Percentiles rank a stretch among this genome's conserved stretches.
Evolutionary conservation across 2,888 invertebrate species (phyloP).

Genomic region (Agrochola macilenta): DNA sequence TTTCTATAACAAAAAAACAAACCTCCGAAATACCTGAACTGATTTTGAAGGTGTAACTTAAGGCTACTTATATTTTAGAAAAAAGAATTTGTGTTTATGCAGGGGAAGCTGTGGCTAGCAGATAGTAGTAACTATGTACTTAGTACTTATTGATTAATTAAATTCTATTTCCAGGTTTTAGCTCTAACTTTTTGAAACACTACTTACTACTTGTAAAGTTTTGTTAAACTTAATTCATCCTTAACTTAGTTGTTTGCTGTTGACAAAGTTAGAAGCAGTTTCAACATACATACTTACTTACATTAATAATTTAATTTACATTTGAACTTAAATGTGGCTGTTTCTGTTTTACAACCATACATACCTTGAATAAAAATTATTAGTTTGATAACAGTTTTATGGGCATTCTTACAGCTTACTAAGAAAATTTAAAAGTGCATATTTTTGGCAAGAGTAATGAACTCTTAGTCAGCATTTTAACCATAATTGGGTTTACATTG

Average conservation of each 20-base stretch:
- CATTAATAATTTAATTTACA: not conserved
- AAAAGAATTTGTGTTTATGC: no score
- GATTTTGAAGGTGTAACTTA: no score
- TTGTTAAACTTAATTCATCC: not conserved
- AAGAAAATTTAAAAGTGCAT: not conserved
- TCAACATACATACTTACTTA: not conserved
- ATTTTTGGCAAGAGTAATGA: constrained; percentile 41
- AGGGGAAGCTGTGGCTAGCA: no score
- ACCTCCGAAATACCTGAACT: no score
- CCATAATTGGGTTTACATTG: constrained; percentile 34
- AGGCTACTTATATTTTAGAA: no score
- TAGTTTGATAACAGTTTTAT: not conserved
- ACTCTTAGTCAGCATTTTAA: constrained; percentile 25
- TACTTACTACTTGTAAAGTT: not conserved
- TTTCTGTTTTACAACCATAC: not conserved
- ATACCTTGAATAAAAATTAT: not conserved
- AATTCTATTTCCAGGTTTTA: not conserved
- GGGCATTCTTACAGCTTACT: no score
- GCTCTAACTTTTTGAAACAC: not conserved
- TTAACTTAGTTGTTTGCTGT: not conserved
- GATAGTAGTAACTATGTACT: not conserved
- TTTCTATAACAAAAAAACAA: no score
- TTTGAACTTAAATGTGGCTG: not conserved
- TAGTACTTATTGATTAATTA: not conserved
- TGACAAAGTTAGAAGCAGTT: not conserved